Percentiles rank a stretch among this genome's conserved stretches.
phyloP scores from a whole-genome alignment of 2,113 vertebrate species.

The Synodontis membranacea region DNA sequence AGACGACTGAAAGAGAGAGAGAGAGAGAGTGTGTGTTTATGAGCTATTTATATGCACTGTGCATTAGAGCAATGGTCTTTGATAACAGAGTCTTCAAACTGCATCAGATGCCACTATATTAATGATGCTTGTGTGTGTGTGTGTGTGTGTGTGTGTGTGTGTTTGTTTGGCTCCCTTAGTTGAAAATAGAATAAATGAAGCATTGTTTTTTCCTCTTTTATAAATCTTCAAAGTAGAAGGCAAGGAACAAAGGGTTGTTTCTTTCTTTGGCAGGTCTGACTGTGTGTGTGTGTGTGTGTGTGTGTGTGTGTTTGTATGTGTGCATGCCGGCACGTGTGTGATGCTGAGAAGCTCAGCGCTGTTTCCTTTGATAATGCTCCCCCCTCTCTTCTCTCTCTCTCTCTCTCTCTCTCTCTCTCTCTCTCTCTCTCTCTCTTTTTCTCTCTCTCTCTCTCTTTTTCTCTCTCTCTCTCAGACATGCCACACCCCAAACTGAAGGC shows the following conservation, averaged over 20 bases:
- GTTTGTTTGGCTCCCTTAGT: conserved; percentile 65
- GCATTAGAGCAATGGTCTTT: conserved; percentile 67
- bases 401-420: conserved; percentile 32
- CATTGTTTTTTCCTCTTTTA: conserved; percentile 73
- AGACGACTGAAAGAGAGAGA: conserved; percentile 10
- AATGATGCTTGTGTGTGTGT: conserved; percentile 67
- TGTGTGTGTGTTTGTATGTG: conserved; percentile 38
- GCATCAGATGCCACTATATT: conserved; percentile 66
- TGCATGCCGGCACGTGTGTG: conserved; percentile 20
- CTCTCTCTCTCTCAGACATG: conserved; percentile 73
- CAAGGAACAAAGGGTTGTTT: conserved; percentile 78
- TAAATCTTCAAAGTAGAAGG: conserved; percentile 78
- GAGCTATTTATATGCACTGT: conserved; percentile 72
- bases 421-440: conserved; percentile 25
- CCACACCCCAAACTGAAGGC: conserved; percentile 82
- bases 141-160: conserved; percentile 56
- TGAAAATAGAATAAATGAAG: conserved; percentile 79
- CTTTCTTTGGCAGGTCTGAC: conserved; percentile 69
- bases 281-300: conserved; percentile 47
- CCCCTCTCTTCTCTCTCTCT: conserved; percentile 10
- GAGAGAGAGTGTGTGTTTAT: conserved; percentile 51
- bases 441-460: conserved; percentile 38
- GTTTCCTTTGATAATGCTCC: conserved; percentile 50
- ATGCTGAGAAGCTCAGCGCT: conserved; percentile 63
- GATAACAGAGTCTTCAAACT: conserved; percentile 69